Conservation (phyloP, 2,888 invertebrate genomes). For the Eilema sororculum region DNA sequence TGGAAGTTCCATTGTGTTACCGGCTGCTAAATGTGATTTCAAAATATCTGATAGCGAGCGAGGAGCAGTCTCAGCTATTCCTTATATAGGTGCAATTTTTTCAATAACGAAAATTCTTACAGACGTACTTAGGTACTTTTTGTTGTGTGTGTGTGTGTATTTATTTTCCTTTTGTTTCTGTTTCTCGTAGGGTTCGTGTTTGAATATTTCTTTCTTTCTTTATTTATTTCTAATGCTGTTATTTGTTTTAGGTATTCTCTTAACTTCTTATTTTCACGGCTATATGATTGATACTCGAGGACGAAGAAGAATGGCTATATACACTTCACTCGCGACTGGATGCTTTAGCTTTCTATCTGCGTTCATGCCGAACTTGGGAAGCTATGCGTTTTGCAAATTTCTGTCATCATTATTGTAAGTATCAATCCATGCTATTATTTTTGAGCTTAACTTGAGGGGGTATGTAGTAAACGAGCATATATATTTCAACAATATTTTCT, state of each 20-base stretch:
- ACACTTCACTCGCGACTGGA: constrained; percentile 1
- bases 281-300: constrained; percentile 89
- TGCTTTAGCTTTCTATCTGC: background rate
- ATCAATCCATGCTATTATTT: background rate
- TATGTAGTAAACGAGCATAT: too few relatives aligned
- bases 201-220: too few relatives aligned
- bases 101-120: background rate
- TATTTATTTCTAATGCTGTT: too few relatives aligned
- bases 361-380: constrained; percentile 14
- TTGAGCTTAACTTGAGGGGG: background rate
- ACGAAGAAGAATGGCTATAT: constrained; percentile 59
- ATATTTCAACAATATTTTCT: too few relatives aligned
- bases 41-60: constrained; percentile 70
- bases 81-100: constrained; percentile 8
- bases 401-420: constrained; percentile 10
- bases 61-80: constrained; percentile 10
- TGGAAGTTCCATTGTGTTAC: constrained; percentile 70
- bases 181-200: too few relatives aligned
- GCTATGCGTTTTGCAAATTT: constrained; percentile 6
- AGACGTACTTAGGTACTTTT: too few relatives aligned
- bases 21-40: constrained; percentile 86
- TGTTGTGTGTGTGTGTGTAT: too few relatives aligned
- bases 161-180: too few relatives aligned
- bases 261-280: constrained; percentile 87
- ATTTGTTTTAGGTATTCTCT: constrained; percentile 7